Evolutionary conservation across 2,797 vertebrate genomes (phyloP).

Genomic region (Phrynocephalus vlangalii): DNA sequence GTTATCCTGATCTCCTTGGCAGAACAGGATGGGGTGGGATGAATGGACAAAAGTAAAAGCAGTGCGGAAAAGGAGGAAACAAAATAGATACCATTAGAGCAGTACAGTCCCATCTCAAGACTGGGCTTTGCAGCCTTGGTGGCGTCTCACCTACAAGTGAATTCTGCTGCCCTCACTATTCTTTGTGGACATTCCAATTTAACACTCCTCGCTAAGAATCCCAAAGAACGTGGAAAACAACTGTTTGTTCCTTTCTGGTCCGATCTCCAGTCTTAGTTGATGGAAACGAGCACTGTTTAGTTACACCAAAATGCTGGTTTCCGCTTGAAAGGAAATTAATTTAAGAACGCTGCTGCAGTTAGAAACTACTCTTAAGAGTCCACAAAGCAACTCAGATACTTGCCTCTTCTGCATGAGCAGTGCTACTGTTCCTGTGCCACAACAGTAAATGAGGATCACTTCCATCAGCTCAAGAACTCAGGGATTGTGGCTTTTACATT

Average conservation of each 20-base stretch:
- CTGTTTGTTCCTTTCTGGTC: background rate
- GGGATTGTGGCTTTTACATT: conserved; percentile 6
- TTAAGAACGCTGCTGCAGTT: background rate
- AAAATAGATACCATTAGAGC: background rate
- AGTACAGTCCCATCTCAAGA: background rate
- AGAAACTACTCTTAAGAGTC: background rate
- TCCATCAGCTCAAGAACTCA: background rate
- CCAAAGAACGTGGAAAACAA: background rate
- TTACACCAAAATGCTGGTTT: background rate
- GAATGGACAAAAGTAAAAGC: too few relatives aligned
- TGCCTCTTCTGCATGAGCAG: background rate
- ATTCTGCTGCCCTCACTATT: background rate
- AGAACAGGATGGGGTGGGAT: background rate
- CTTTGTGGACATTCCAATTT: background rate
- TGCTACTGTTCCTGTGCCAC: background rate
- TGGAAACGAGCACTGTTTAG: background rate
- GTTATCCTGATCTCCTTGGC: too few relatives aligned
- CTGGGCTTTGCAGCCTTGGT: background rate
- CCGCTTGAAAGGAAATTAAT: conserved; percentile 7
- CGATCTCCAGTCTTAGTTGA: background rate
- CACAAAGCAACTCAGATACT: background rate
- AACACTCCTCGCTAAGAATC: background rate
- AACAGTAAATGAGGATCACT: conserved; percentile 5
- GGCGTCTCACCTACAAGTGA: background rate
- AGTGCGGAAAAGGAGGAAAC: background rate